These are phyloP conservation scores for Heteromurus nitidus DNA, from an alignment of 2,888 invertebrate species.

Conservation along the genomic window DNA sequence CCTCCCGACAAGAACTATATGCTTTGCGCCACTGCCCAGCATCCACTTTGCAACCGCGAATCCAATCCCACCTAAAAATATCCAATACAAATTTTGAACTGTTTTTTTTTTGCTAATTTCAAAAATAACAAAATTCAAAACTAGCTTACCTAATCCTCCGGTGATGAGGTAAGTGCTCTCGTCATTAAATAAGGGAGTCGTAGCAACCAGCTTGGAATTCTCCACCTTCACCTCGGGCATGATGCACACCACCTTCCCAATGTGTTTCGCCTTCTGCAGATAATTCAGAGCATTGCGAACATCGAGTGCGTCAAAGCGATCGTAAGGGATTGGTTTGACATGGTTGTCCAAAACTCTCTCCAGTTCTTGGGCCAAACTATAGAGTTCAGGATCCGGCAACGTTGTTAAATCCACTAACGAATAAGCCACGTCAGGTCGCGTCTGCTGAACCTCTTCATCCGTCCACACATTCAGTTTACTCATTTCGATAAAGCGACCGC, in stretches of 20 bases:
- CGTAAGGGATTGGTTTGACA: constrained; percentile 54
- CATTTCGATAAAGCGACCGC: constrained; percentile 49
- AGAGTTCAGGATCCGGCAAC: not conserved
- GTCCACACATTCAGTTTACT: constrained; percentile 50
- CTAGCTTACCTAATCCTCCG: constrained; percentile 64
- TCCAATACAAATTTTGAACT: no score
- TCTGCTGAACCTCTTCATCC: constrained; percentile 21
- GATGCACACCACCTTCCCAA: constrained; percentile 59
- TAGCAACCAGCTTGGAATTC: constrained; percentile 9
- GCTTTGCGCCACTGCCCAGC: not conserved
- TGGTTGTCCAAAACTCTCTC: constrained; percentile 8
- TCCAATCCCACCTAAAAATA: constrained; percentile 61
- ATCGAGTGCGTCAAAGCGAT: constrained; percentile 49
- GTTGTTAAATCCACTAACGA: constrained; percentile 40
- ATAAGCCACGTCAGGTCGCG: constrained; percentile 41
- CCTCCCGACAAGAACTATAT: no score
- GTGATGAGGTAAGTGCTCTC: constrained; percentile 62
- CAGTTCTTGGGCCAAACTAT: not conserved
- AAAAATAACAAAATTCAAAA: no score
- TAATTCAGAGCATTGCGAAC: constrained; percentile 54
- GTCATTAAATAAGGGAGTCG: constrained; percentile 52
- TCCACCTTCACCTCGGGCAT: constrained; percentile 57
- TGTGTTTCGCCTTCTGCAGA: constrained; percentile 60
- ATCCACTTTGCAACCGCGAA: constrained; percentile 62
- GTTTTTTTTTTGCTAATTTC: no score